phyloP scores from a whole-genome alignment of 2,113 vertebrate species.

The Zootoca vivipara region DNA sequence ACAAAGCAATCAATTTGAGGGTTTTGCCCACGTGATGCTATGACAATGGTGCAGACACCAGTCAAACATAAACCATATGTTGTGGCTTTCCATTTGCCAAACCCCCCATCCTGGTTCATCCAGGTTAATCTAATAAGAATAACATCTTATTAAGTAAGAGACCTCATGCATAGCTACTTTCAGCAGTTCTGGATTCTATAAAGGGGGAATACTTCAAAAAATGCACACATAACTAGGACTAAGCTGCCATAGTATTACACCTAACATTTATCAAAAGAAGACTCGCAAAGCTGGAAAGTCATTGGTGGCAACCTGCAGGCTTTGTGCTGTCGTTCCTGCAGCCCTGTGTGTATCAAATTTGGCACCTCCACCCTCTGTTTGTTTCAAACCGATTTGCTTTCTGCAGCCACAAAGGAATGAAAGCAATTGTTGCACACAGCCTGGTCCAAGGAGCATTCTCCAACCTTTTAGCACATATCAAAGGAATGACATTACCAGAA shows the following conservation, averaged over 20 bases:
- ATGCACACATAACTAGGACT: conserved; percentile 9
- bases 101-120: background rate
- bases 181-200: too few relatives aligned
- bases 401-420: conserved; percentile 61
- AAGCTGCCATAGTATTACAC: conserved; percentile 47
- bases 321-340: background rate
- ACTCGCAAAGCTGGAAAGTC: conserved; percentile 23
- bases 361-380: conserved; percentile 37
- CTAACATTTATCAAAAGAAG: conserved; percentile 43
- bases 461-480: conserved; percentile 32
- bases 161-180: background rate
- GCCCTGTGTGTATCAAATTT: conserved; percentile 29
- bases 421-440: conserved; percentile 51
- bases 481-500: conserved; percentile 33
- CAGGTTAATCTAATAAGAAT: conserved; percentile 9
- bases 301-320: conserved; percentile 20
- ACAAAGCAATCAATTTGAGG: background rate
- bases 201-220: too few relatives aligned
- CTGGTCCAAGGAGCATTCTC: conserved; percentile 52
- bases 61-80: background rate
- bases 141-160: background rate
- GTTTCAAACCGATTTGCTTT: conserved; percentile 48
- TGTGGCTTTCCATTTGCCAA: background rate
- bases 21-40: background rate
- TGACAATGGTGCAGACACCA: conserved; percentile 3